Evolutionary conservation across 2,113 vertebrate genomes (phyloP), one percentile per base, ranked within the genome.

Genomic region (Pedionomus torquatus): DNA sequence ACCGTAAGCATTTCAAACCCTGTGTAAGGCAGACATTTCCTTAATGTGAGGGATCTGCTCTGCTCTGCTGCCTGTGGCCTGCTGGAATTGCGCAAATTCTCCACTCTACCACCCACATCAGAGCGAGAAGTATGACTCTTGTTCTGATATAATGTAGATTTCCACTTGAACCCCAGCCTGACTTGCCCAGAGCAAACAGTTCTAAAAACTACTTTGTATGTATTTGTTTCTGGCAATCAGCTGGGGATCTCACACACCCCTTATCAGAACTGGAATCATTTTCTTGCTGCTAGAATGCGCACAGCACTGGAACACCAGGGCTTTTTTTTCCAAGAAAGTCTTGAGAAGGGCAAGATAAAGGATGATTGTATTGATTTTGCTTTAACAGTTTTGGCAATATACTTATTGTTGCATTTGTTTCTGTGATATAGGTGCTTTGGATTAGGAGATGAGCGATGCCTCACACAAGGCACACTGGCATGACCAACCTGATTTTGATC

Each of bases 111-210:
- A 72, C 76, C 1, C 74, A 5, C 17, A 28, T 33, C 68, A 2
- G 11, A 33, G 64, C 54, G 20, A 54, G 81, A 92, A 93, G 70
- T 13, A 3, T 0, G 58, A 86, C 37, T 84, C 79, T 54, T 54
- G 46, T 78, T 96, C 68, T 68, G 75, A 54, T 24, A 61, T 21
- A 39, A 1, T 7, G 54, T 37, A 44, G 46, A 41, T 96, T 96
- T 94, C 92, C 75, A 52, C 75, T 35, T 49, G n/a, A 88, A 55
- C 60, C 31, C 16, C 46, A 72, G 72, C 90, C 64, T 4, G 35
- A 37, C 28, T 83, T 90, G 94, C 92, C 94, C 64, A 74, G 83
- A 89, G 94, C 94, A 93, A 92, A 89, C 28, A 24, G 37, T 69
- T 86, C 80, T 48, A 46, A 55, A 75, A 93, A 43, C 39, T 60